Evolutionary conservation across 1,140 invertebrate species (phyloP).

Genomic region (Eriocheir sinensis): DNA sequence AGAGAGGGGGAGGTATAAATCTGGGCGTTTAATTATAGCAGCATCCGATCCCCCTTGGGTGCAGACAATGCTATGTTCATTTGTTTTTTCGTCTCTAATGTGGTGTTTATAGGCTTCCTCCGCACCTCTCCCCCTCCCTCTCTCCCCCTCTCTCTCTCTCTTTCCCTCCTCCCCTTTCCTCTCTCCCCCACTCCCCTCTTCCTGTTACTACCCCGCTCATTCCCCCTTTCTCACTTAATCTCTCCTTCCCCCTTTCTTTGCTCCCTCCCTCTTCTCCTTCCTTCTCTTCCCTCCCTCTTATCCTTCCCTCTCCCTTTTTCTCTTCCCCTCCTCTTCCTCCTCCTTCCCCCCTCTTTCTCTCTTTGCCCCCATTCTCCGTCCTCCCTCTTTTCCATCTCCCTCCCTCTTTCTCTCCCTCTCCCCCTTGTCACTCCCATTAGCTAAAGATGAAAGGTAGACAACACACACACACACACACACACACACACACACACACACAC

Average conservation of each 20-base stretch:
- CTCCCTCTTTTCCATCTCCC: background rate
- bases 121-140: too few relatives aligned
- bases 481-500: constrained; percentile 3
- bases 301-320: background rate
- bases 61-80: background rate
- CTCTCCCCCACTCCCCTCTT: too few relatives aligned
- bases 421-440: too few relatives aligned
- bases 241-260: background rate
- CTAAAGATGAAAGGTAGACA: background rate
- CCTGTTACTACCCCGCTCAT: too few relatives aligned
- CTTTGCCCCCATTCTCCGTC: background rate
- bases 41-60: too few relatives aligned
- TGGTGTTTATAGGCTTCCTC: too few relatives aligned
- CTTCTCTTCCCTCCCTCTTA: too few relatives aligned
- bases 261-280: too few relatives aligned
- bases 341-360: background rate
- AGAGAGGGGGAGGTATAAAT: too few relatives aligned
- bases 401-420: background rate
- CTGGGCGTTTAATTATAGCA: background rate
- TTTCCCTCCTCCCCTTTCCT: too few relatives aligned
- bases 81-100: background rate
- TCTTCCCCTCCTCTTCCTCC: background rate
- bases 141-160: too few relatives aligned
- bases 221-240: background rate
- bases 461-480: background rate